Evolutionary conservation across 2,797 vertebrate species (phyloP).

Genomic region (Brachymystax lenok): DNA sequence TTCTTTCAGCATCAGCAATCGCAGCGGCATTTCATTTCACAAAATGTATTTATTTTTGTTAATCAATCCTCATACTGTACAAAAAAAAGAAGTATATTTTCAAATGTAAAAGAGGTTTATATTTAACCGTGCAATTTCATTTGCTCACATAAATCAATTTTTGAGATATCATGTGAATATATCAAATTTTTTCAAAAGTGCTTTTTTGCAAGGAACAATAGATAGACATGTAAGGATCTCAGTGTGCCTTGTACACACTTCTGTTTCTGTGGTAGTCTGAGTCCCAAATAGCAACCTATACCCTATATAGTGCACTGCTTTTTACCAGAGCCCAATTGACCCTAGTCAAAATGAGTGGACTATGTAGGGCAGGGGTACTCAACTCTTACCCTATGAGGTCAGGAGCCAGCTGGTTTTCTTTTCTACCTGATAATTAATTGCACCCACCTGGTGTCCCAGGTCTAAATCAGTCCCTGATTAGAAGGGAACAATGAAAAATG

Average conservation of each 20-base stretch:
- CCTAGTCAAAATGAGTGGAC: neutral
- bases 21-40: constrained; percentile 37
- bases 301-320: too few relatives aligned
- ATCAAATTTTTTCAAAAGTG: constrained; percentile 27
- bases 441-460: too few relatives aligned
- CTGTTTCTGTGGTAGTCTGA: constrained; percentile 43
- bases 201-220: constrained; percentile 30
- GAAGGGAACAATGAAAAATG: too few relatives aligned
- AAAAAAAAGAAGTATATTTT: constrained; percentile 51
- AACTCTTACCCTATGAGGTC: too few relatives aligned
- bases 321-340: neutral
- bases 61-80: constrained; percentile 57
- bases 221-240: constrained; percentile 35
- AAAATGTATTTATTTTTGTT: constrained; percentile 62
- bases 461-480: too few relatives aligned
- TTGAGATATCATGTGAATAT: constrained; percentile 36
- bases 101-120: constrained; percentile 56
- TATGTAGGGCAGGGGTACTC: neutral
- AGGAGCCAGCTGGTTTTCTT: too few relatives aligned
- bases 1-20: constrained; percentile 45
- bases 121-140: constrained; percentile 59
- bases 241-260: constrained; percentile 63
- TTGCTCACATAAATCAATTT: constrained; percentile 50
- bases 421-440: too few relatives aligned
- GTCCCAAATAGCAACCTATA: neutral